Conservation (phyloP, 30 jellyfish, hydroid and myxozoan genomes). For the Turritopsis dohrnii region DNA sequence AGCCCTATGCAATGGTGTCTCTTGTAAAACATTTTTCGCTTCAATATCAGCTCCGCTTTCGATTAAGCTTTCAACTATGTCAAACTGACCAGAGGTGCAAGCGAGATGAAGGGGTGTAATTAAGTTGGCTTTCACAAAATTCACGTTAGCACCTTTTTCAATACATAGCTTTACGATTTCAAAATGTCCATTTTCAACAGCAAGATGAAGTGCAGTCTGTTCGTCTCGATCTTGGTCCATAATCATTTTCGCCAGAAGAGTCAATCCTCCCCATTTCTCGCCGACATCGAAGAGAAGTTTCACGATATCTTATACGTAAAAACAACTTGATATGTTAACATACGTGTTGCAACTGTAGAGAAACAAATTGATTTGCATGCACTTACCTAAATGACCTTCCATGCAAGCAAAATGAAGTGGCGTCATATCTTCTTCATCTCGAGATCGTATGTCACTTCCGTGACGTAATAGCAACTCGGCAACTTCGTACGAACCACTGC, state of each 20-base stretch:
- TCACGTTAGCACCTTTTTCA: slow-evolving; percentile 92
- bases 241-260: slow-evolving; percentile 75
- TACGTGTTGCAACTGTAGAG: too few relatives aligned
- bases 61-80: slow-evolving; percentile 62
- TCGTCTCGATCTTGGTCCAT: slow-evolving; percentile 93
- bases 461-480: slow-evolving; percentile 46
- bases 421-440: slow-evolving; percentile 91
- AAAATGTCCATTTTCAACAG: slow-evolving; percentile 88
- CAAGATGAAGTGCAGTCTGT: slow-evolving; percentile 91
- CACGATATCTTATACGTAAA: slow-evolving; percentile 75
- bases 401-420: slow-evolving; percentile 98
- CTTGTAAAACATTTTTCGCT: slow-evolving; percentile 88
- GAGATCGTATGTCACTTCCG: slow-evolving; percentile 69
- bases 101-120: slow-evolving; percentile 88
- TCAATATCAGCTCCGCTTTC: slow-evolving; percentile 91
- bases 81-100: slow-evolving; percentile 92
- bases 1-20: slow-evolving; percentile 95
- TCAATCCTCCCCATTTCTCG: slow-evolving; percentile 91
- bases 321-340: too few relatives aligned
- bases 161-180: slow-evolving; percentile 74
- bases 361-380: neutral
- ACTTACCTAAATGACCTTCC: slow-evolving; percentile 96
- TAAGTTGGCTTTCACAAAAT: slow-evolving; percentile 59
- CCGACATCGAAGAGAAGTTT: slow-evolving; percentile 60
- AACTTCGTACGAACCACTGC: slow-evolving; percentile 69